phyloP scores from a whole-genome alignment of 2,797 vertebrate genomes.

The Xenentodon cancila region DNA sequence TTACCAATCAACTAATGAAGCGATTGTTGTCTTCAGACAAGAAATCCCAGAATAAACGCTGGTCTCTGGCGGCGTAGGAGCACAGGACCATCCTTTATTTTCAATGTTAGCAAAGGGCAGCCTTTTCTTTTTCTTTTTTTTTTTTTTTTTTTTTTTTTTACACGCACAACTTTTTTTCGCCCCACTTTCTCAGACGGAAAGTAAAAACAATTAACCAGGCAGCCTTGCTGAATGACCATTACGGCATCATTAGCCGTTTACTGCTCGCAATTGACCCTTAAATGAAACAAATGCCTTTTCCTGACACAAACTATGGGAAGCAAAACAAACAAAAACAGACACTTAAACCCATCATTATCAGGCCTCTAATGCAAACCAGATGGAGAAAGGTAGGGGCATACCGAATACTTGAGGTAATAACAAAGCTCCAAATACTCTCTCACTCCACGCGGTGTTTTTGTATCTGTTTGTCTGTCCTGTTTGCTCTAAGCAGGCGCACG shows the following conservation, averaged over 20 bases:
- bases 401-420: constrained; percentile 92
- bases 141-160: too few species aligned
- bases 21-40: not conserved
- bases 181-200: constrained; percentile 54
- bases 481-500: constrained; percentile 30
- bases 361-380: constrained; percentile 92
- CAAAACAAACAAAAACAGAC: constrained; percentile 86
- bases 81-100: constrained; percentile 15
- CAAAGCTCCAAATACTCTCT: constrained; percentile 72
- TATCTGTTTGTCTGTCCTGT: constrained; percentile 42
- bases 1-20: too few species aligned
- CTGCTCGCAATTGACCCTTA: constrained; percentile 77
- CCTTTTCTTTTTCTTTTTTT: too few species aligned
- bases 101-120: constrained; percentile 4
- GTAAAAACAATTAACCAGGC: constrained; percentile 58
- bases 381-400: constrained; percentile 85
- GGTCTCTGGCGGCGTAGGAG: constrained; percentile 8
- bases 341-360: constrained; percentile 88
- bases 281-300: constrained; percentile 85
- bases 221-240: constrained; percentile 52
- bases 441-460: constrained; percentile 53
- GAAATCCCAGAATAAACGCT: constrained; percentile 13
- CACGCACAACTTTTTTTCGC: constrained; percentile 20
- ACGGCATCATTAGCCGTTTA: constrained; percentile 69
- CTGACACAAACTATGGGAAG: constrained; percentile 82